Conservation (phyloP, 2,888 invertebrate genomes). For the Latrodectus hesperus region DNA sequence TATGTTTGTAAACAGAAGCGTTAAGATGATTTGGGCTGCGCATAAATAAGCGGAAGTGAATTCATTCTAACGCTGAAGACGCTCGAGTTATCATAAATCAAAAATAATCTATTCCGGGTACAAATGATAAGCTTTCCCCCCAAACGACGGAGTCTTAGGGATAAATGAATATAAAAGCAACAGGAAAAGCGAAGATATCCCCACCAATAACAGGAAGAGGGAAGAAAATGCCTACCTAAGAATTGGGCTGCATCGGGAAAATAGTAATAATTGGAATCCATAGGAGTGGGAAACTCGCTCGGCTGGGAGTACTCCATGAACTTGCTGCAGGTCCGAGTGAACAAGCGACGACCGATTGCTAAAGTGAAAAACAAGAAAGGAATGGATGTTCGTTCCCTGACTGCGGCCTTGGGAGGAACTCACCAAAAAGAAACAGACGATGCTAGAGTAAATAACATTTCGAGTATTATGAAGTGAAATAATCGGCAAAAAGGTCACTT, state of each 20-base stretch:
- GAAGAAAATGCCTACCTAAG: conserved; percentile 16
- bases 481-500: conserved; percentile 61
- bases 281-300: background rate
- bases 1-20: too few relatives aligned
- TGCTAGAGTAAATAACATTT: conserved; percentile 60
- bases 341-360: conserved; percentile 20
- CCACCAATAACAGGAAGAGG: background rate
- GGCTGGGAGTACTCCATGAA: too few relatives aligned
- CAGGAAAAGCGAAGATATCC: too few relatives aligned
- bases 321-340: background rate
- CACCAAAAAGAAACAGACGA: conserved; percentile 37
- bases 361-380: conserved; percentile 43
- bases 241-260: conserved; percentile 17
- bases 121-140: too few relatives aligned
- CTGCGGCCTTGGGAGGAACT: conserved; percentile 37
- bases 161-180: background rate
- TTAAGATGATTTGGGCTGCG: too few relatives aligned
- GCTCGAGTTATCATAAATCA: too few relatives aligned
- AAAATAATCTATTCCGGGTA: too few relatives aligned
- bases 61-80: too few relatives aligned
- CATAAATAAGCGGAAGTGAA: too few relatives aligned
- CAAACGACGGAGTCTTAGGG: too few relatives aligned
- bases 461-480: conserved; percentile 46
- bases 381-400: conserved; percentile 11
- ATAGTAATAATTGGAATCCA: conserved; percentile 41